Percentiles rank a stretch among this genome's conserved stretches.
phyloP scores from a whole-genome alignment of 2,797 vertebrate species.

The Myripristis murdjan region DNA sequence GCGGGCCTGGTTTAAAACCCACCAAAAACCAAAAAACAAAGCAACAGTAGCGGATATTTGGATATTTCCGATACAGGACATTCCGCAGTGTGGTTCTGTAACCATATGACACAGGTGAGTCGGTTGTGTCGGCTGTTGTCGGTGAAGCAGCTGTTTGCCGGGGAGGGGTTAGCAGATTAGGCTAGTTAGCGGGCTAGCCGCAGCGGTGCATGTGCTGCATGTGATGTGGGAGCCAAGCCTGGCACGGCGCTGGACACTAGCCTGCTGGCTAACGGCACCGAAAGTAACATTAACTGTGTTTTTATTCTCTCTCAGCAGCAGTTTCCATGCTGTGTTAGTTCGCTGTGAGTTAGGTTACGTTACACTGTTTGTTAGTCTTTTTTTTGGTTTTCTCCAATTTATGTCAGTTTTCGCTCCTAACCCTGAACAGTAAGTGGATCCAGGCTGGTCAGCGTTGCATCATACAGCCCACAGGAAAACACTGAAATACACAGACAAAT shows the following conservation, averaged over 20 bases:
- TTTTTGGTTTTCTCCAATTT: background rate
- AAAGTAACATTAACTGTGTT: background rate
- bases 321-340: no score
- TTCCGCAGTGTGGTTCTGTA: conserved; percentile 42
- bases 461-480: conserved; percentile 54
- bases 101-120: conserved; percentile 79
- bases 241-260: conserved; percentile 39
- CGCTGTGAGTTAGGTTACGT: no score
- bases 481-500: no score
- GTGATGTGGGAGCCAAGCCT: conserved; percentile 59
- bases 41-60: conserved; percentile 3
- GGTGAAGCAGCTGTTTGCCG: background rate
- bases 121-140: background rate
- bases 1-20: conserved; percentile 39
- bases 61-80: conserved; percentile 4
- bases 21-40: background rate
- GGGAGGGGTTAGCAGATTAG: conserved; percentile 1
- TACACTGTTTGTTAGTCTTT: no score
- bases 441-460: conserved; percentile 59
- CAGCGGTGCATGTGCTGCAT: conserved; percentile 75
- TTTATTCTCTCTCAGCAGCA: background rate
- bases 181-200: conserved; percentile 40
- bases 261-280: conserved; percentile 33
- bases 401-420: no score
- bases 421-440: background rate